A percentile compares a stretch with the other conserved stretches of the same genome.
Evolutionary conservation across 2,888 invertebrate genomes (phyloP).

Genomic region (Chamaedrilus cognettii): DNA sequence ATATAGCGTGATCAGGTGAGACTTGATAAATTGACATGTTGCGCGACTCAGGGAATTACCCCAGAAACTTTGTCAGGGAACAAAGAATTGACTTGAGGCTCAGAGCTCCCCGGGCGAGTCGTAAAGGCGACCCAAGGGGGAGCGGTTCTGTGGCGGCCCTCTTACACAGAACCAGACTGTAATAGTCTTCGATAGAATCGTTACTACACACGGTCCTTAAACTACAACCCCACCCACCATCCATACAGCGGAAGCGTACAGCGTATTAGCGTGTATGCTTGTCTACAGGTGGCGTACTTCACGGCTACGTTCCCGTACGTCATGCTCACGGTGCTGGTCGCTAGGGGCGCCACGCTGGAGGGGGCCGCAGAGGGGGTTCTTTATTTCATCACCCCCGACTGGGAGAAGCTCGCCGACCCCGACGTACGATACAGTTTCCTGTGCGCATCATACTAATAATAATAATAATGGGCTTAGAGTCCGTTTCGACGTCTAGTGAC

Average conservation of each 20-base stretch:
- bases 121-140: no score
- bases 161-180: no score
- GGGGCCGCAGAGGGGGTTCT: slow-evolving; percentile 37
- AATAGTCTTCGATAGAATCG: no score
- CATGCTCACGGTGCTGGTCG: slow-evolving; percentile 41
- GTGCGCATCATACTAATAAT: slow-evolving; percentile 14
- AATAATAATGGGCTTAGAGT: no score
- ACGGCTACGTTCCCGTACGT: slow-evolving; percentile 41
- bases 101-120: no score
- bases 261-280: not conserved
- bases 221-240: no score
- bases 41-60: not conserved
- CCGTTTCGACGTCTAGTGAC: no score
- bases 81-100: no score
- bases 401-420: slow-evolving; percentile 29
- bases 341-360: slow-evolving; percentile 36
- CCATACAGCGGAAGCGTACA: not conserved
- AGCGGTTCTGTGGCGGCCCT: no score
- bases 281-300: slow-evolving; percentile 41
- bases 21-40: no score
- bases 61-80: not conserved
- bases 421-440: slow-evolving; percentile 20
- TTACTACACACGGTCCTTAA: no score
- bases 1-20: no score
- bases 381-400: slow-evolving; percentile 36